phyloP scores from a whole-genome alignment of 2,797 vertebrate genomes.

The Jordanella pulchra region DNA sequence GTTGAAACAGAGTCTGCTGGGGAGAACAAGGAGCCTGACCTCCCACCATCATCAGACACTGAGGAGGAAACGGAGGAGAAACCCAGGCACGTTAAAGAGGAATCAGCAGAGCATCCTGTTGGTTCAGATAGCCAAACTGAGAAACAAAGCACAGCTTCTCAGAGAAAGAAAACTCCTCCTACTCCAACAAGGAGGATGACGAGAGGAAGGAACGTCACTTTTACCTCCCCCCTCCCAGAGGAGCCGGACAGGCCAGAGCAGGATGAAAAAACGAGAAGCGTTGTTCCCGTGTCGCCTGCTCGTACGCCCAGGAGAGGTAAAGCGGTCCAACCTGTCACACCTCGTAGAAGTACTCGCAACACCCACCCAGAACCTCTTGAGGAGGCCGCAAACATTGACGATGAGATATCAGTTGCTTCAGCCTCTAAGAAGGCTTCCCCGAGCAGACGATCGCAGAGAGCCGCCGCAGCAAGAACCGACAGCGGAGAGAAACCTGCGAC shows the following conservation, averaged over 20 bases:
- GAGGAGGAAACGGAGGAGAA: slow-evolving; percentile 5
- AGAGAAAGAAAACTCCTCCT: slow-evolving; percentile 41
- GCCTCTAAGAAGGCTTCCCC: slow-evolving; percentile 48
- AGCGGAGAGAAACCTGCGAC: slow-evolving; percentile 16
- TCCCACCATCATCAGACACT: not conserved
- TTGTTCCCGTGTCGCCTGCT: slow-evolving; percentile 59
- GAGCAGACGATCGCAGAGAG: slow-evolving; percentile 58
- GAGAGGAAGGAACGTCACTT: slow-evolving; percentile 56
- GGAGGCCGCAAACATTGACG: slow-evolving; percentile 22
- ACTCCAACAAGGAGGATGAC: slow-evolving; percentile 66
- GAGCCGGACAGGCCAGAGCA: slow-evolving; percentile 42
- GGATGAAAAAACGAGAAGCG: slow-evolving; percentile 26
- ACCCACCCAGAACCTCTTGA: slow-evolving; percentile 35
- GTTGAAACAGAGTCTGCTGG: not conserved
- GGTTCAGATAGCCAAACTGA: slow-evolving; percentile 24
- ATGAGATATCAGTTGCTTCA: slow-evolving; percentile 8
- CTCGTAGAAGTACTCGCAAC: slow-evolving; percentile 79
- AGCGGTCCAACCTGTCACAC: slow-evolving; percentile 61
- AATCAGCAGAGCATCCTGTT: slow-evolving; percentile 9
- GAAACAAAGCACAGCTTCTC: slow-evolving; percentile 24
- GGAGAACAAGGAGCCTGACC: slow-evolving; percentile 22
- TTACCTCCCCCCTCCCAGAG: slow-evolving; percentile 56
- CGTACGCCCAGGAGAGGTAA: slow-evolving; percentile 74
- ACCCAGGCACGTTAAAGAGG: slow-evolving; percentile 5
- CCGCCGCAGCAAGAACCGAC: slow-evolving; percentile 41